Base-by-base conservation (phyloP, 2,113 vertebrate species). In the Aldabrachelys gigantea region DNA sequence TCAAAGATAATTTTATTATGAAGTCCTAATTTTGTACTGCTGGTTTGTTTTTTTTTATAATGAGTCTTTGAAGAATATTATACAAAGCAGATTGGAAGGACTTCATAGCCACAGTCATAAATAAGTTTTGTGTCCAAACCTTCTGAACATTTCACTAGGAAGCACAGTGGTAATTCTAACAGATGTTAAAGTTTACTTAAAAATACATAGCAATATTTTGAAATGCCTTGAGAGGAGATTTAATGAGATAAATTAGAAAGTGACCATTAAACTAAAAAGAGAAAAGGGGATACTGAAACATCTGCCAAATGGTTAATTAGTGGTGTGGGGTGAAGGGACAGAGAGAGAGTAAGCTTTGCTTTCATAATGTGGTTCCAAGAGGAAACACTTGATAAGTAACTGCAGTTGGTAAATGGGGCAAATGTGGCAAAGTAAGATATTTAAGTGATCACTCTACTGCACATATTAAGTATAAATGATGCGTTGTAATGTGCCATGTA, bases 351-450 rank as follows among this genome's bases (percentile, higher is more conserved):
- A 44, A 59, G 22, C 29, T 80, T 91, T 44, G 19, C 14, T 82
- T 78, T 88, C 62, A 21, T n/a, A 87, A 53, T 3, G 8, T 22
- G 82, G 62, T 87, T 89, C 75, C 53, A 59, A 80, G 44, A 76
- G 35, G 87, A 69, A 5, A 82, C 12, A 41, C 88, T 85, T 69
- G 83, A 89, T 83, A 57, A 85, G 59, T 29, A 38, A 89, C 35
- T 72, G 24, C 2, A 38, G 3, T 49, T 22, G 24, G 72, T 75
- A 84, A 93, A 86, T 27, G 54, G n/a, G 41, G 49, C 22, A 93
- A 93, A 88, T 19, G 14, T 14, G 47, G 82, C 83, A 91, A 95
- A 91, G 89, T 82, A 84, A 93, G 53, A 31, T 72, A 75, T 49
- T 25, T 80, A 83, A 83, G 56, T 52, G 65, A 56, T 87, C 49